Conservation (phyloP, 2,888 invertebrate genomes). For the Eutolmus rufibarbis region DNA sequence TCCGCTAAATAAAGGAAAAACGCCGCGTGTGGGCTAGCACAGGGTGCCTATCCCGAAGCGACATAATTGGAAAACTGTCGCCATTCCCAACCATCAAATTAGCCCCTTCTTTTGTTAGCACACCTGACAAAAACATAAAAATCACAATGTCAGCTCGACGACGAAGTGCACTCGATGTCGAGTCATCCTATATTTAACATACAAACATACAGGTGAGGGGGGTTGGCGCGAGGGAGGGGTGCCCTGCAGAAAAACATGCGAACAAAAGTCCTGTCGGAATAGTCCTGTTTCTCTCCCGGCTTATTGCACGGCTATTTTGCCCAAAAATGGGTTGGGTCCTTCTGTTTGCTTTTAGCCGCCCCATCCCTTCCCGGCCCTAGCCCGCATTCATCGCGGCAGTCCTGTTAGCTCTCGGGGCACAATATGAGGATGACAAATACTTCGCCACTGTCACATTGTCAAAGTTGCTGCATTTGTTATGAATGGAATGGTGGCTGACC, state of each 20-base stretch:
- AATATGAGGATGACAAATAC: conserved; percentile 33
- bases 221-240: background rate
- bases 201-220: background rate
- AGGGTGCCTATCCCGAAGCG: background rate
- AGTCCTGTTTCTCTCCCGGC: background rate
- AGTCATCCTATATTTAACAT: background rate
- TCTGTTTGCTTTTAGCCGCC: background rate
- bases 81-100: background rate
- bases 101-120: conserved; percentile 9
- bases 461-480: conserved; percentile 33
- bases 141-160: background rate
- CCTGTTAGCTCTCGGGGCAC: background rate
- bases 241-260: background rate
- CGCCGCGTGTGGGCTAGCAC: background rate
- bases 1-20: background rate
- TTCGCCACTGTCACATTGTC: conserved; percentile 25
- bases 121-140: conserved; percentile 1
- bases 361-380: background rate
- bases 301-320: background rate
- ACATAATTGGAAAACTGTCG: background rate
- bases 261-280: background rate
- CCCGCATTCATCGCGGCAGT: background rate
- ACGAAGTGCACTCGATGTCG: background rate
- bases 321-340: background rate
- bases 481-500: conserved; percentile 27